These are phyloP conservation scores for Polylopha cassiicola DNA, from an alignment of 2,888 invertebrate genomes.

Conservation along the genomic window DNA sequence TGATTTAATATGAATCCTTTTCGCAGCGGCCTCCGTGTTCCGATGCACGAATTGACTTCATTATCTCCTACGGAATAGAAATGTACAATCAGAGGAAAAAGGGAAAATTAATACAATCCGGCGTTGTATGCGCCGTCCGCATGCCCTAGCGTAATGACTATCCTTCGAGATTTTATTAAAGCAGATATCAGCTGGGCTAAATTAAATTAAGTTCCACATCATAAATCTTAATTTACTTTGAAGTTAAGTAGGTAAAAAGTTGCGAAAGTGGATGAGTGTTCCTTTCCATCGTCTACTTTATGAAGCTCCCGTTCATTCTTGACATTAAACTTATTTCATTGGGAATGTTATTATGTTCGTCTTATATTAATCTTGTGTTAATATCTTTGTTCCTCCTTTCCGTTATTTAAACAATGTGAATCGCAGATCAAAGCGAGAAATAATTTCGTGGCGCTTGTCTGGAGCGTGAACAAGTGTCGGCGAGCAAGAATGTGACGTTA, in stretches of 20 bases:
- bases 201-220: no score
- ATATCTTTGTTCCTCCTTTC: constrained; percentile 15
- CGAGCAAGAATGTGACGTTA: constrained; percentile 29
- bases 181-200: no score
- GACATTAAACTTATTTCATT: constrained; percentile 5
- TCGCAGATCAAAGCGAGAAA: constrained; percentile 29
- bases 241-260: constrained; percentile 2
- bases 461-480: constrained; percentile 24
- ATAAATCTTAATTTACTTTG: constrained; percentile 13
- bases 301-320: constrained; percentile 1
- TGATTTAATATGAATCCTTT: constrained; percentile 41
- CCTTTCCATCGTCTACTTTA: background rate
- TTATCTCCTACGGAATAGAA: constrained; percentile 19
- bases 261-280: constrained; percentile 1
- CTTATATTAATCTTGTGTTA: constrained; percentile 15
- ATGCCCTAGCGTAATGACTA: constrained; percentile 1
- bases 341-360: constrained; percentile 12
- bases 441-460: constrained; percentile 22
- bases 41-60: constrained; percentile 19
- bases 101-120: constrained; percentile 10
- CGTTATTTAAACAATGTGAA: constrained; percentile 23
- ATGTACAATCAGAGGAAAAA: constrained; percentile 13
- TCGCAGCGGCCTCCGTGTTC: constrained; percentile 17
- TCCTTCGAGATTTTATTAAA: no score
- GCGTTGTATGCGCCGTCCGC: constrained; percentile 8